A percentile compares a stretch with the other conserved stretches of the same genome.
phyloP scores from a whole-genome alignment of 2,888 invertebrate genomes.

The Nephrotoma appendiculata region DNA sequence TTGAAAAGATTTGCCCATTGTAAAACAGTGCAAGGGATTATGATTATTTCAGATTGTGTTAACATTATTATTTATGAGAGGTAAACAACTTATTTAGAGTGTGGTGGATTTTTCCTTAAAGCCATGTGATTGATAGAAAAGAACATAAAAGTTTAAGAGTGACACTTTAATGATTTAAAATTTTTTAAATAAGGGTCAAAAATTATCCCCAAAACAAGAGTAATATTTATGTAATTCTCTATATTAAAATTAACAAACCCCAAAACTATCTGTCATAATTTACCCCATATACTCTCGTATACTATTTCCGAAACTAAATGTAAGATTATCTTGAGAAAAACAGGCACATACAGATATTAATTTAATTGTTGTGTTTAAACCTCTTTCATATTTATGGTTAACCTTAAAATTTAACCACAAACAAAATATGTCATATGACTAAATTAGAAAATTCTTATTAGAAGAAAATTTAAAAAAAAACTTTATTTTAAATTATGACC shows the following conservation, averaged over 20 bases:
- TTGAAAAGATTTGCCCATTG: background rate
- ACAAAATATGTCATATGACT: background rate
- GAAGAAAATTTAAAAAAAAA: background rate
- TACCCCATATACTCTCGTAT: background rate
- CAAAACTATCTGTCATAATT: background rate
- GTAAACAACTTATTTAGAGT: background rate
- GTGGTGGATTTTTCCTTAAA: background rate
- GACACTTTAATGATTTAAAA: background rate
- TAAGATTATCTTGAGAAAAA: background rate
- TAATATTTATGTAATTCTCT: background rate
- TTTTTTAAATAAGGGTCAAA: background rate
- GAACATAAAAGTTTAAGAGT: background rate
- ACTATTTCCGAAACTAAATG: background rate
- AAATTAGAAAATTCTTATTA: background rate
- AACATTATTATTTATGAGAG: background rate
- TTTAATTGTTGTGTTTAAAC: background rate
- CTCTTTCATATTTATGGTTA: background rate
- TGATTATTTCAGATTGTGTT: background rate
- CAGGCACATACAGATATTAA: background rate
- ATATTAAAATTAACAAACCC: background rate
- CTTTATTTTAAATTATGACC: background rate
- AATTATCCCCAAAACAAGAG: background rate
- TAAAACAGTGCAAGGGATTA: background rate
- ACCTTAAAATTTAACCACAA: background rate
- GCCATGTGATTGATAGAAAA: background rate